Evolutionary conservation across 2,113 vertebrate genomes (phyloP).

Genomic region (Barbus barbus): DNA sequence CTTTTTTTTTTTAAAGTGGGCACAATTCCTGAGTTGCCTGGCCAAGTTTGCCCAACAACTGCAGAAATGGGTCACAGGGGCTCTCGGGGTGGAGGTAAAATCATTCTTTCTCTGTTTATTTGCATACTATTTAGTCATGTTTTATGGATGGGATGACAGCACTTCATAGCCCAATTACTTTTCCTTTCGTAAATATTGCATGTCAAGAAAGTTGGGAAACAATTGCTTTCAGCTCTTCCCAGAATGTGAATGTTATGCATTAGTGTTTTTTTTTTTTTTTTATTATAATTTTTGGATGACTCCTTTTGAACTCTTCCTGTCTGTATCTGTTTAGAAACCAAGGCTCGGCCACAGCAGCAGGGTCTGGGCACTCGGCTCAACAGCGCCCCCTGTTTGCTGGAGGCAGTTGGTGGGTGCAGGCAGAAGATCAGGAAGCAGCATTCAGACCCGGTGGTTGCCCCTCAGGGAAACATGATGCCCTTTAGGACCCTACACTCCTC

Average conservation of each 20-base stretch:
- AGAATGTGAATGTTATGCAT: not conserved
- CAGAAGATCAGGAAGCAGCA: constrained; percentile 94
- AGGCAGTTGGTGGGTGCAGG: constrained; percentile 77
- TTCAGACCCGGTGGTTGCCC: constrained; percentile 82
- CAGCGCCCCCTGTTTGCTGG: constrained; percentile 93
- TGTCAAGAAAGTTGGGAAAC: not conserved
- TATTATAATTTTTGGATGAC: constrained; percentile 2
- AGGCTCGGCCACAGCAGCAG: constrained; percentile 62
- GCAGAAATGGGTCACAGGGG: constrained; percentile 44
- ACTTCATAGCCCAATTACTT: not conserved
- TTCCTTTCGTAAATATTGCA: not conserved
- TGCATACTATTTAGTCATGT: too few relatives aligned
- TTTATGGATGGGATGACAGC: not conserved
- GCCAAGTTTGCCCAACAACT: constrained; percentile 69
- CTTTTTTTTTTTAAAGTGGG: constrained; percentile 66
- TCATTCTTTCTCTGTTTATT: not conserved
- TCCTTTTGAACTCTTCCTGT: not conserved
- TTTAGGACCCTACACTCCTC: constrained; percentile 86
- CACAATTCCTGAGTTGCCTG: constrained; percentile 78
- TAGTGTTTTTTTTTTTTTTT: not conserved
- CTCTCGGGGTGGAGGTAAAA: constrained; percentile 53
- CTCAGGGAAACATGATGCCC: constrained; percentile 66
- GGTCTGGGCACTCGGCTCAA: constrained; percentile 90
- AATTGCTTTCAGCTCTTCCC: not conserved
- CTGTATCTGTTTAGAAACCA: constrained; percentile 59